Evolutionary conservation across 2,888 invertebrate species (phyloP).

Genomic region (Ennomos quercinarius): DNA sequence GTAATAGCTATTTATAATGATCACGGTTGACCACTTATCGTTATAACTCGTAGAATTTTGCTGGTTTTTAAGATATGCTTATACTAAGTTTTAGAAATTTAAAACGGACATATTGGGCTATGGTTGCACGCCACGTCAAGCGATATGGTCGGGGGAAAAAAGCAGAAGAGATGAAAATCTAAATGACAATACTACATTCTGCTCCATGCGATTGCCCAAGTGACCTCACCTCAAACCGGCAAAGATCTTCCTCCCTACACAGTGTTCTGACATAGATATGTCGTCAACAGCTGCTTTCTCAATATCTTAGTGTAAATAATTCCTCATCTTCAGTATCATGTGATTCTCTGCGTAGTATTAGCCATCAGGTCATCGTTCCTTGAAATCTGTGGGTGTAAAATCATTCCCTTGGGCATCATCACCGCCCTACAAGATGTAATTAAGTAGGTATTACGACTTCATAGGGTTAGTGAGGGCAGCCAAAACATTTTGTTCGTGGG

Average conservation of each 20-base stretch:
- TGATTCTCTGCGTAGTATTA: slow-evolving; percentile 11
- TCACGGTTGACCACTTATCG: background rate
- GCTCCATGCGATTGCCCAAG: too few relatives aligned
- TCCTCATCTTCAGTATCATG: slow-evolving; percentile 4
- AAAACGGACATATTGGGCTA: too few relatives aligned
- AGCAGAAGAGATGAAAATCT: too few relatives aligned
- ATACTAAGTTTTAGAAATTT: too few relatives aligned
- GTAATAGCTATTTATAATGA: slow-evolving; percentile 16
- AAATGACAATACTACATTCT: too few relatives aligned
- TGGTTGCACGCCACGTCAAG: too few relatives aligned
- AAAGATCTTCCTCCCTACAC: too few relatives aligned
- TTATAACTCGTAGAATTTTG: too few relatives aligned
- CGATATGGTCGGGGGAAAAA: too few relatives aligned
- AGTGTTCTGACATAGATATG: too few relatives aligned
- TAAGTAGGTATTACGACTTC: slow-evolving; percentile 5
- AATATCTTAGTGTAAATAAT: slow-evolving; percentile 7
- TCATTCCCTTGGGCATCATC: slow-evolving; percentile 6
- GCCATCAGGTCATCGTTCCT: slow-evolving; percentile 12
- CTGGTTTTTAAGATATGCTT: too few relatives aligned
- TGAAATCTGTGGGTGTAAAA: slow-evolving; percentile 4
- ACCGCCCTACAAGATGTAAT: slow-evolving; percentile 9
- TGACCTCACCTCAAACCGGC: too few relatives aligned
- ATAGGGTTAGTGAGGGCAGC: slow-evolving; percentile 14
- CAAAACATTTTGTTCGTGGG: background rate
- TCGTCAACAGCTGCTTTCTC: slow-evolving; percentile 12